Base-by-base conservation (phyloP, 2,797 vertebrate genomes). In the Oreochromis grahami region DNA sequence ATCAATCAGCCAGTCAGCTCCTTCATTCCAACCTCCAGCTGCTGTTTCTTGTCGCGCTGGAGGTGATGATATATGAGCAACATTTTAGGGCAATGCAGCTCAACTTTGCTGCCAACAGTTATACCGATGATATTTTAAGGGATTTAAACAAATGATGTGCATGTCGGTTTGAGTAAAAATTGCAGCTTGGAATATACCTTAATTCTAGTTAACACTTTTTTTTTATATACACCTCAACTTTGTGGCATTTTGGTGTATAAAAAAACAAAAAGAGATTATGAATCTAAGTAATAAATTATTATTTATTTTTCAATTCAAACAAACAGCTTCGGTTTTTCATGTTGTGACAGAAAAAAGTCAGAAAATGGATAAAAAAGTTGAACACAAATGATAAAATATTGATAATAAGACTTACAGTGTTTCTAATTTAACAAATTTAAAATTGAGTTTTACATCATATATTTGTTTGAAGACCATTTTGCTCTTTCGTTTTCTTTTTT, bases 21-120 rank as follows among this genome's bases (percentile, higher is more conserved):
- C 53, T 72, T 56, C 56, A 8, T 51, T 88, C 79, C 26, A 11
- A 38, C 50, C 68, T 43, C 86, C 92, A 92, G 90, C 88, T 92
- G 91, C 26, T 87, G 84, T 15, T 76, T 68, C 88, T 76, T 83
- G 81, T 89, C 38, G 21, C 41, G 29, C 45, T 80, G 38, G 17
- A 81, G 24, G 78, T 77, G 81, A 86, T 86, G 84, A 88, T 76
- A 82, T 43, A 83, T 8, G 34, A 56, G 17, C 78, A 86, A 79
- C 79, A 55, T 86, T 92, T 90, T 76, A 78, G 86, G 56, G 78
- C 77, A 80, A 81, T 60, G 65, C 60, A 80, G 14, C 56, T 87
- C 79, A 81, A 53, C 15, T 63, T 32, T 38, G 21, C 81, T 76
- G 63, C 78, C 72, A 72, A 29, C 21, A 82, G 32, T 60, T 34